Conservation (phyloP, 2,113 vertebrate species). For the Semnornis frantzii region DNA sequence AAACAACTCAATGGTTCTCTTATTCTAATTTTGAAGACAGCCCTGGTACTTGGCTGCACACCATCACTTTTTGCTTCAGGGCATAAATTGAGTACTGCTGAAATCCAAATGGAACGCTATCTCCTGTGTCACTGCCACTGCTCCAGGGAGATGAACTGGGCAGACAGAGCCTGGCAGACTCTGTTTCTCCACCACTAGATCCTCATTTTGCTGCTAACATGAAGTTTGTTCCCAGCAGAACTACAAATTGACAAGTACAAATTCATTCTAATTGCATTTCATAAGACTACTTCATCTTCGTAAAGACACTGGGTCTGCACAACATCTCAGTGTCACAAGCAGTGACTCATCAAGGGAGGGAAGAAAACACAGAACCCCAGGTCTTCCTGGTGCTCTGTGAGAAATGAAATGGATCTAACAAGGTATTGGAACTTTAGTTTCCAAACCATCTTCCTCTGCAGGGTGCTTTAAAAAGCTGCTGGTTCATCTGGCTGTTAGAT, state of each 20-base stretch:
- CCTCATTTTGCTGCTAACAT: not conserved
- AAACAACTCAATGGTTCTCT: no score
- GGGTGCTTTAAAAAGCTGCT: not conserved
- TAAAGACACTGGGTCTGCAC: conserved; percentile 6
- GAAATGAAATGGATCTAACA: not conserved
- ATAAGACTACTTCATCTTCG: conserved; percentile 18
- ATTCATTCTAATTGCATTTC: conserved; percentile 40
- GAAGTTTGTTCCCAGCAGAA: not conserved
- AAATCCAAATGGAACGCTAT: not conserved
- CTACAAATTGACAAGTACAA: conserved; percentile 6
- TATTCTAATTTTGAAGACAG: not conserved
- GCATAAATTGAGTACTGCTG: not conserved
- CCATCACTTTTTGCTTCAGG: not conserved
- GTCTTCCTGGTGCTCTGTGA: not conserved
- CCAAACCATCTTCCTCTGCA: not conserved
- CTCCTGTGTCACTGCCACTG: not conserved
- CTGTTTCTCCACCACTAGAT: not conserved
- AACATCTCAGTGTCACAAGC: not conserved
- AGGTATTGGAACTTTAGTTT: not conserved
- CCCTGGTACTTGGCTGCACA: not conserved
- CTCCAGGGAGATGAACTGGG: not conserved
- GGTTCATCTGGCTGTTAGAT: not conserved
- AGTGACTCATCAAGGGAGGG: conserved; percentile 39
- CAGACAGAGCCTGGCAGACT: not conserved
- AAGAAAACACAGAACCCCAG: not conserved